Percentiles rank a stretch among this genome's conserved stretches.
These are phyloP conservation scores for Centropus unirufus DNA, from an alignment of 2,113 vertebrate genomes.

Conservation along the genomic window DNA sequence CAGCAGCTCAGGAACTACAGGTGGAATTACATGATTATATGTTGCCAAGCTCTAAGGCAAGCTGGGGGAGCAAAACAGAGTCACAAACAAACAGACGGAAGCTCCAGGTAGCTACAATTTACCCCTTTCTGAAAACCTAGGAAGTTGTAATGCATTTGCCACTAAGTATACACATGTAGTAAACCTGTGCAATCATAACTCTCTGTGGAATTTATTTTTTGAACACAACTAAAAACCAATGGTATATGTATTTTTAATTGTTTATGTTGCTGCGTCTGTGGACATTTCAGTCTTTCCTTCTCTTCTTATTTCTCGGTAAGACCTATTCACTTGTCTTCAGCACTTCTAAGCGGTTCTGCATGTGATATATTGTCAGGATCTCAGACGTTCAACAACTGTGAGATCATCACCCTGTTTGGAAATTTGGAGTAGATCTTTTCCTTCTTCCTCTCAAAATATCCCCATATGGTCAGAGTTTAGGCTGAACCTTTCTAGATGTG, in stretches of 20 bases:
- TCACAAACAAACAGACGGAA: not conserved
- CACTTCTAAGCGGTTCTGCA: not conserved
- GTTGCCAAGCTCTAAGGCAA: not conserved
- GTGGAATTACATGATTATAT: conserved; percentile 35
- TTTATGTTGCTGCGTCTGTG: not conserved
- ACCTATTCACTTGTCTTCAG: not conserved
- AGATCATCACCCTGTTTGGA: not conserved
- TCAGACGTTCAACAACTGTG: not conserved
- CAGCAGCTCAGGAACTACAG: conserved; percentile 31
- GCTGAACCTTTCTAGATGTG: not conserved
- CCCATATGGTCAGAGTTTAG: not conserved
- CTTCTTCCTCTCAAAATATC: not conserved
- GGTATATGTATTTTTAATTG: not conserved
- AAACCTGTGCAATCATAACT: not conserved
- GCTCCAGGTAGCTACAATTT: not conserved
- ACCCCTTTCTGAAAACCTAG: not conserved
- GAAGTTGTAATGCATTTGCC: not conserved
- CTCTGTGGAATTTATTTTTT: not conserved
- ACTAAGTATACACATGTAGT: not conserved
- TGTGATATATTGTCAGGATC: not conserved
- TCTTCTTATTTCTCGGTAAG: not conserved
- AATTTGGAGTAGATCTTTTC: not conserved
- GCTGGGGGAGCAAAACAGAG: not conserved
- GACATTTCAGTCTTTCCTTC: not conserved
- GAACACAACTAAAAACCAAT: not conserved